Evolutionary conservation across 2,797 vertebrate genomes (phyloP).

Genomic region (Phalloptychus januarius): DNA sequence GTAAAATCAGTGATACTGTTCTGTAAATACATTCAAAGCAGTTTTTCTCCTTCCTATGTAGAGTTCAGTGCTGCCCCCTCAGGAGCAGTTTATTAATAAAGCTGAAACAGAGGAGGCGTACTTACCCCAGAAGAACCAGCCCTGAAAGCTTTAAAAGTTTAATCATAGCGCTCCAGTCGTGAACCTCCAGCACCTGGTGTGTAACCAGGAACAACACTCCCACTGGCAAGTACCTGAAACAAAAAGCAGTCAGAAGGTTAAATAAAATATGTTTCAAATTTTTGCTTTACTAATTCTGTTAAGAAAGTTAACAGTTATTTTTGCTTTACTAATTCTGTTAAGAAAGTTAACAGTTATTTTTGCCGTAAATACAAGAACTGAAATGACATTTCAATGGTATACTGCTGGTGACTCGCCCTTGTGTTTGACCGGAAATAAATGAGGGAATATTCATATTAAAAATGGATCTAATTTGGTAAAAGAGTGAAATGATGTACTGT

Average conservation of each 20-base stretch:
- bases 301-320: too few species aligned
- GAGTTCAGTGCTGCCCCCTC: not conserved
- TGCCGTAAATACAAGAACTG: not conserved
- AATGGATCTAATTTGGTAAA: not conserved
- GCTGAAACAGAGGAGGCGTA: not conserved
- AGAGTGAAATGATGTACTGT: not conserved
- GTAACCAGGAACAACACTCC: not conserved
- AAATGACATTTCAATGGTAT: not conserved
- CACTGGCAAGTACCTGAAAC: conserved; percentile 7
- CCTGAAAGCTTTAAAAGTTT: not conserved
- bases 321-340: not conserved
- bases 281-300: not conserved
- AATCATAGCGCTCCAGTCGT: not conserved
- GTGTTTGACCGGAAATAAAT: not conserved
- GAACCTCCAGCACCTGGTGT: not conserved
- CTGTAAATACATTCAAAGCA: not conserved
- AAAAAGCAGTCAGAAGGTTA: not conserved
- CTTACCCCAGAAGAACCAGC: conserved; percentile 4
- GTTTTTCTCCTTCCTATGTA: not conserved
- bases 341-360: too few species aligned
- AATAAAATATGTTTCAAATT: too few species aligned
- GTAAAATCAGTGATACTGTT: too few species aligned
- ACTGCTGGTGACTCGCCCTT: not conserved
- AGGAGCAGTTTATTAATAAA: not conserved
- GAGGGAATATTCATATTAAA: not conserved